Conservation (phyloP, 2,888 invertebrate genomes). For the Leistus spinibarbis region DNA sequence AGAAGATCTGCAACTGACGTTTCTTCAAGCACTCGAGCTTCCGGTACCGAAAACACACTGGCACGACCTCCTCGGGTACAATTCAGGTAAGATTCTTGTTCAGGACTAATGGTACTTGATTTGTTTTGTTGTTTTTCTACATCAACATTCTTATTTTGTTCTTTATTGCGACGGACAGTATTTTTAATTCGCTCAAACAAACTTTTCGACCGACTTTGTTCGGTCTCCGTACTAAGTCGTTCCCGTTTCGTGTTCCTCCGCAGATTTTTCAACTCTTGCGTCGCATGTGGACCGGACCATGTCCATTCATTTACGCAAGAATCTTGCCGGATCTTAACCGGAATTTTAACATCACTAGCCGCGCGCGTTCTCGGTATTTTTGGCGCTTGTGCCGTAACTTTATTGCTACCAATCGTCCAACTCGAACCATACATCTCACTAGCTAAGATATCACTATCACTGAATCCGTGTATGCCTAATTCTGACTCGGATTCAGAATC, state of each 20-base stretch:
- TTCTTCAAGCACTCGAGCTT: constrained; percentile 73
- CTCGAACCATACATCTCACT: constrained; percentile 63
- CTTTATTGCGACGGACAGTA: constrained; percentile 36
- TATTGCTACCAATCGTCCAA: constrained; percentile 61
- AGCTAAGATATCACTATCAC: constrained; percentile 75
- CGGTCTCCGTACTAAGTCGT: constrained; percentile 42
- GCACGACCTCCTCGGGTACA: constrained; percentile 47
- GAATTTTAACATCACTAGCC: constrained; percentile 63
- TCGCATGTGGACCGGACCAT: constrained; percentile 72
- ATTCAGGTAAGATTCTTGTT: constrained; percentile 45
- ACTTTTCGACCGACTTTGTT: constrained; percentile 32
- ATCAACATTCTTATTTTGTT: constrained; percentile 43
- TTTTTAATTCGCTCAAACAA: constrained; percentile 22
- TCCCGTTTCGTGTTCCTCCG: constrained; percentile 46
- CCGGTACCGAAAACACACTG: constrained; percentile 46
- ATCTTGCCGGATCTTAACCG: constrained; percentile 54
- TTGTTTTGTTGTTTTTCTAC: constrained; percentile 51
- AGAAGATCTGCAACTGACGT: constrained; percentile 84
- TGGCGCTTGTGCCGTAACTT: constrained; percentile 48
- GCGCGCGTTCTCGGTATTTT: constrained; percentile 63
- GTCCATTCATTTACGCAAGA: constrained; percentile 61
- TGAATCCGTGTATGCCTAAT: constrained; percentile 71
- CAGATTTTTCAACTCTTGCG: constrained; percentile 64
- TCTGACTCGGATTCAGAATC: constrained; percentile 53
- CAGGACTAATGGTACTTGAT: constrained; percentile 53